Evolutionary conservation across 2,113 vertebrate genomes (phyloP), one percentile per base, ranked within the genome.

Genomic region (Taxidea taxus): DNA sequence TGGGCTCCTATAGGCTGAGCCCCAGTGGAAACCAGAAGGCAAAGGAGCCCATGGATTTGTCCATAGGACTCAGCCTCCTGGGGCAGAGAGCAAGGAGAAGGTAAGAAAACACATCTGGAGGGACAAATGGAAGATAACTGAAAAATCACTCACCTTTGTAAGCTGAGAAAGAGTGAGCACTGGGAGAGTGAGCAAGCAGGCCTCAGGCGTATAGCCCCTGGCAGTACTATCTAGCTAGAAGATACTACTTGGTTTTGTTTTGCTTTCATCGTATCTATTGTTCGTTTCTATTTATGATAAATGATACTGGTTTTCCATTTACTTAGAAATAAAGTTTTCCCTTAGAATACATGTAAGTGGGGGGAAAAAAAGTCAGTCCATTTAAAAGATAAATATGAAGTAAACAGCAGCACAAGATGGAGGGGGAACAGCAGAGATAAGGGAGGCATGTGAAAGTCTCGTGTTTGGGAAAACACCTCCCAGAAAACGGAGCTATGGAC

Each of bases 251-350:
- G 31, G 23, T 39, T 77, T 83, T 75, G 68, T 92, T 86, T 89
- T 88, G 47, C 72, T 96, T 93, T 87, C 94, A 64, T 75, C 91
- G 89, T 62, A 78, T 96, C 84, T 94, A 68, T 95, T 93, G 56
- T 96, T 94, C 80, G 62, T 44, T 82, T 96, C 92, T 92, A 94
- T 94, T 85, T 97, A 95, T 96, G 95, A 97, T 90, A 77, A 87
- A 97, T 97, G 75, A 62, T n/a, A 49, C 90, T 60, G 62, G 97
- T 60, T 97, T 97, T 93, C 95, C 84, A 96, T 94, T 96, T 95
- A 87, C 82, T 94, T 96, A 87, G 86, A 96, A 96, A 97, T 95
- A 96, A 95, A 93, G 78, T 93, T 96, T 85, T 39, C 68, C 82
- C 93, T 81, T 62, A 96, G 84, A 90, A 96, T 92, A 87, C 15